A percentile compares a stretch with the other conserved stretches of the same genome.
These are phyloP conservation scores for Phylloscopus trochiloides DNA, from an alignment of 2,113 vertebrate genomes.

Conservation along the genomic window DNA sequence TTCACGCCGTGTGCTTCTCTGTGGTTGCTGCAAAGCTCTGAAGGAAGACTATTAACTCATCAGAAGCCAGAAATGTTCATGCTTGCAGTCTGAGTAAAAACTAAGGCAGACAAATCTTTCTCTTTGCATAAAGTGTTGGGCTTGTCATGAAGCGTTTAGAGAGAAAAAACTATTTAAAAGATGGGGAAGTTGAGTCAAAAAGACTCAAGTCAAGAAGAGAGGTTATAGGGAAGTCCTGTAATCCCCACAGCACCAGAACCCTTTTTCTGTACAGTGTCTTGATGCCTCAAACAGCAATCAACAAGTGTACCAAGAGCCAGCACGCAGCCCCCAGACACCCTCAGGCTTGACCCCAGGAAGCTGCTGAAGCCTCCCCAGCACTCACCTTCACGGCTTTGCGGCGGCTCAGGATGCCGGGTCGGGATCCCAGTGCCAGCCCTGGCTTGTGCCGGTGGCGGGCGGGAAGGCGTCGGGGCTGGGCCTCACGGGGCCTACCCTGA, in stretches of 20 bases:
- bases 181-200: not conserved
- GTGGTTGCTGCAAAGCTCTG: not conserved
- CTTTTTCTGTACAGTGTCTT: accelerated
- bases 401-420: accelerated
- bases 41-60: not conserved
- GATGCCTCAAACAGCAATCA: not conserved
- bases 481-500: not conserved
- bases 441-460: accelerated
- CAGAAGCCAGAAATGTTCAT: not conserved
- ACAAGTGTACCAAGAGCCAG: not conserved
- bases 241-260: not conserved
- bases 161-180: not conserved
- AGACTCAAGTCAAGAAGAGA: not conserved
- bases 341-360: not conserved
- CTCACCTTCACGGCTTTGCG: not conserved
- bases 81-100: not conserved
- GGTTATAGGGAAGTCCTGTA: not conserved
- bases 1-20: accelerated
- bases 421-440: not conserved
- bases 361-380: not conserved
- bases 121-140: accelerated
- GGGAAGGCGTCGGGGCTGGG: accelerated
- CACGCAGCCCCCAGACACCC: not conserved
- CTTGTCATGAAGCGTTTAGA: accelerated
- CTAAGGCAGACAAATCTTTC: not conserved